Base-by-base conservation (phyloP, 2,113 vertebrate species). In the Hylia prasina region DNA sequence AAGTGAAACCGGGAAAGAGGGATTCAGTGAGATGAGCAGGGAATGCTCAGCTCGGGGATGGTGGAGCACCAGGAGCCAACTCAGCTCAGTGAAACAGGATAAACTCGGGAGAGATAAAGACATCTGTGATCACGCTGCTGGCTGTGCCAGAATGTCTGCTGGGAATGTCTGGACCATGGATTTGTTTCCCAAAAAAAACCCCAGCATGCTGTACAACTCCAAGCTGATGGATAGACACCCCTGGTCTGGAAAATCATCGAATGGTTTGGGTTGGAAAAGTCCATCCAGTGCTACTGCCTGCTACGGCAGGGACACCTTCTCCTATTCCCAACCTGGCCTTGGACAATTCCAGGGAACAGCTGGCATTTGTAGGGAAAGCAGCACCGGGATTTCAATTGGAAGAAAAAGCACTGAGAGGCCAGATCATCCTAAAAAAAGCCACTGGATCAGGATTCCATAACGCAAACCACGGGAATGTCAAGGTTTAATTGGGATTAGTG, bases 381-480 rank as follows among this genome's bases (percentile, higher is more conserved):
- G 44, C 48, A 25, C 0, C 0, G 2, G 57, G 51, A 15, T 69
- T 25, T 6, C 22, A 48, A 33, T 0, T 0, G 35, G 60, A 50
- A 25, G 48, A 27, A 33, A 53, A 53, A 30, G 15, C 31, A 3
- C 0, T 2, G 30, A 2, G 11, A 63, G 64, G 45, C 7, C 11
- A 5, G 18, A 27, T 23, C 10, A 25, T 3, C 24, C 51, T 3
- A 5, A 35, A 25, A 33, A 42, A 57, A 50, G 14, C 7, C 68
- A 60, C 13, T 0, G 24, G 30, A 35, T 48, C 9, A 16, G 47
- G 50, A 87, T 60, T 15, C 16, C 8, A 0, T 2, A 1, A 24
- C 5, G 54, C 47, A 39, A 10, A 27, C 1, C 0, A 13, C 0
- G 2, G 68, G 64, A 86, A 37, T 2, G 73, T 5, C 8, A 5